A percentile compares a stretch with the other conserved stretches of the same genome.
These are phyloP conservation scores for Acanthornis magna DNA, from an alignment of 2,797 vertebrate species.

Conservation along the genomic window DNA sequence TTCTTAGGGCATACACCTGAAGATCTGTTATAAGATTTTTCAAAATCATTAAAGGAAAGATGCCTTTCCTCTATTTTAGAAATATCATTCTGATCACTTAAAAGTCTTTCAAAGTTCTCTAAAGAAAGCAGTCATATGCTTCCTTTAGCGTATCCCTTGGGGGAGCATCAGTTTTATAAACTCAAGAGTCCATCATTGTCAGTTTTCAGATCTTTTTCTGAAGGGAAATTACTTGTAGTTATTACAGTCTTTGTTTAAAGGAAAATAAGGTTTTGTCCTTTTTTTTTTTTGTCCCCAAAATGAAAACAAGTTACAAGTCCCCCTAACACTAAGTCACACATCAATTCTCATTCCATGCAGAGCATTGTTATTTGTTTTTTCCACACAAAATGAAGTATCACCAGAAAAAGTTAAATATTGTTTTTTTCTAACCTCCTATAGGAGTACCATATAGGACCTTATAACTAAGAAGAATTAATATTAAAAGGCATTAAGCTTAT, in stretches of 20 bases:
- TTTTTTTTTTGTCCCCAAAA: not conserved
- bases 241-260: not conserved
- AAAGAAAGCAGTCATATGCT: not conserved
- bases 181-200: not conserved
- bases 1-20: not conserved
- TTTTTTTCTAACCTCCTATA: not conserved
- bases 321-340: not conserved
- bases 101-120: not conserved
- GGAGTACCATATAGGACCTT: not conserved
- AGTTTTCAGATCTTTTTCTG: not conserved
- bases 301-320: not conserved
- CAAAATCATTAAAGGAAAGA: not conserved
- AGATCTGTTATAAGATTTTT: not conserved
- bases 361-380: not conserved
- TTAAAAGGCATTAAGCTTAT: slow-evolving; percentile 6
- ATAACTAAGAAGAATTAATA: not conserved
- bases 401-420: not conserved
- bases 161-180: not conserved
- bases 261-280: not conserved
- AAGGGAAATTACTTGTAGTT: not conserved
- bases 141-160: not conserved
- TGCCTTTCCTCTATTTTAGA: not conserved
- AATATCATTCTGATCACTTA: not conserved
- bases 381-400: not conserved
- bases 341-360: not conserved